These are phyloP conservation scores for Helostoma temminkii DNA, from an alignment of 2,797 vertebrate genomes.

Conservation along the genomic window DNA sequence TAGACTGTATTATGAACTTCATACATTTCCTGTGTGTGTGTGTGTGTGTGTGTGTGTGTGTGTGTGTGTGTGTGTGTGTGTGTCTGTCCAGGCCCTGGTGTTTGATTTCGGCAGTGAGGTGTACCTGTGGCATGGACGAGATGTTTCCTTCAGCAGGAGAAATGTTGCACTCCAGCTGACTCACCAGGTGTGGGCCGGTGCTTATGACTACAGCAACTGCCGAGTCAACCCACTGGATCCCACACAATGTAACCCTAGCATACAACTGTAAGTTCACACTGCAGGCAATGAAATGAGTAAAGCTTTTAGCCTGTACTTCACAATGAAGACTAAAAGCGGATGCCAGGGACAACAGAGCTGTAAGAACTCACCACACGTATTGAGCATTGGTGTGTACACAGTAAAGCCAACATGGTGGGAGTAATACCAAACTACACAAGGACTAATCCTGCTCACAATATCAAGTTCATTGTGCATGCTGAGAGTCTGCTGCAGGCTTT, in stretches of 20 bases:
- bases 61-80: neutral
- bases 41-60: too few species aligned
- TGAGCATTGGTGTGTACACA: neutral
- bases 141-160: constrained; percentile 73
- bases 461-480: neutral
- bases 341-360: constrained; percentile 23
- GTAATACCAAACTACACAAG: constrained; percentile 24
- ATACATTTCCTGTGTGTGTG: neutral
- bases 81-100: constrained; percentile 81
- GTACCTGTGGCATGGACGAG: constrained; percentile 86
- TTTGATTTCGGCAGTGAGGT: constrained; percentile 88
- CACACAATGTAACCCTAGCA: constrained; percentile 64
- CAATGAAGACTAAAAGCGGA: neutral
- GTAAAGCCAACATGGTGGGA: constrained; percentile 22
- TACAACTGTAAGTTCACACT: constrained; percentile 72
- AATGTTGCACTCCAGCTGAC: constrained; percentile 83
- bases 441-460: neutral
- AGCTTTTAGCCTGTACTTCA: constrained; percentile 19
- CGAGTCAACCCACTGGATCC: constrained; percentile 86
- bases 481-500: neutral
- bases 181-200: constrained; percentile 84
- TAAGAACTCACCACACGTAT: constrained; percentile 10
- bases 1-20: neutral
- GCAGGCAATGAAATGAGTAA: neutral
- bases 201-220: constrained; percentile 88